phyloP scores from a whole-genome alignment of 2,113 vertebrate species.

The Colossoma macropomum region DNA sequence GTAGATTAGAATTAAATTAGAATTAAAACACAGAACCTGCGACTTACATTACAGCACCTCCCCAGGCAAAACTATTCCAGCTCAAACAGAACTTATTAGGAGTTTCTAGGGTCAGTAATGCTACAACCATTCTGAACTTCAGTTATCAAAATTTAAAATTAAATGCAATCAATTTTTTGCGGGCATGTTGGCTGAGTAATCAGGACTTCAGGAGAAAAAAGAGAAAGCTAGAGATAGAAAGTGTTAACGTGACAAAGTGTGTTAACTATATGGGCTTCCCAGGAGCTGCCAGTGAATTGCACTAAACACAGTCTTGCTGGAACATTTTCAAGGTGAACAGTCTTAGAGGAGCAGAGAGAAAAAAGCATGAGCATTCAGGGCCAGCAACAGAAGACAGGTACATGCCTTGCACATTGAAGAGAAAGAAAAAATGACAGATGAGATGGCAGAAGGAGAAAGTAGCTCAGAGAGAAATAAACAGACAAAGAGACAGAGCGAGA shows the following conservation, averaged over 20 bases:
- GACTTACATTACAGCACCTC: too few relatives aligned
- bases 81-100: not conserved
- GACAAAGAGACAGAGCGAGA: not conserved
- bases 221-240: conserved; percentile 32
- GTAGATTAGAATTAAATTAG: too few relatives aligned
- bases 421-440: not conserved
- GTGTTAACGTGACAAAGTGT: not conserved
- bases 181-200: not conserved
- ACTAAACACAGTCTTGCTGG: conserved; percentile 12
- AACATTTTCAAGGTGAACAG: conserved; percentile 11
- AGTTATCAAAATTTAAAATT: conserved; percentile 15
- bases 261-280: not conserved
- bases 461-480: not conserved
- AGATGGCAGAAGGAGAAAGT: not conserved
- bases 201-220: conserved; percentile 15
- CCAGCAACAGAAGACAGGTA: conserved; percentile 3
- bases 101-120: not conserved
- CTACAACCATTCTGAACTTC: not conserved
- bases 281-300: conserved; percentile 8
- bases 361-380: conserved; percentile 14
- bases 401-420: conserved; percentile 1
- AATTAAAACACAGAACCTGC: too few relatives aligned
- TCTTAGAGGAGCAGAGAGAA: conserved; percentile 16
- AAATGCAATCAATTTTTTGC: conserved; percentile 6
- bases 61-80: not conserved